Evolutionary conservation across 2,797 vertebrate genomes (phyloP), one percentile per base, ranked within the genome.

Genomic region (Pteronotus mesoamericanus): DNA sequence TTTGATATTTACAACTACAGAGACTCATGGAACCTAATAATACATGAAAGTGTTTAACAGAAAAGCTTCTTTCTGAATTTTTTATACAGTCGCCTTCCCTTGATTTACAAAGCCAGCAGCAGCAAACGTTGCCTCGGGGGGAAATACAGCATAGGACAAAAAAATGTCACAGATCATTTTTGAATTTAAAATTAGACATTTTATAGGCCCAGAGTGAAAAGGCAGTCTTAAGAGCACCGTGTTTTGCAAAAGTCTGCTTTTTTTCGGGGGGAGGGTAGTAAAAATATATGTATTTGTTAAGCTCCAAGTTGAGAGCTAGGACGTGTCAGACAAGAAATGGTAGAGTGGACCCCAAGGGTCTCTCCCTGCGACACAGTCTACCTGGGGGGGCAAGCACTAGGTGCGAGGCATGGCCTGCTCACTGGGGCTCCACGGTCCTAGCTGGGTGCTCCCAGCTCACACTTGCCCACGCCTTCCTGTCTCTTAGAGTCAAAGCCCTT

Each of bases 151-250:
- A 29, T 9, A 75, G 51, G 51, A 61, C 37, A 55, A 74, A 89
- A 82, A 93, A 46, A 48, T n/a, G 2, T 85, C 57, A 79, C 22
- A n/a, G 57, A 77, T 89, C 44, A 66, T 57, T 75, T 94, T 37
- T 89, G 72, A 92, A 82, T 94, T 96, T 94, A 85, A 94, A 89
- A 85, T 85, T 66, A 71, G 61, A 64, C 66, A 46, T 93, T 69
- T 86, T 44, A 61, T 24, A 85, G 19, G 8, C 39, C 22, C 42
- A 26, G 8, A 21, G 37, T 74, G 51, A 77, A 71, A 88, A 77
- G 18, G 61, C 85, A 69, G 39, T 84, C 61, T 61, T 55, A 24
- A 61, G 39, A 87, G 37, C 44, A 74, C 34, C 1, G 5, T 46
- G 61, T 89, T 68, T 79, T 68, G 75, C 22, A 37, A 29, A 90